Conservation (phyloP, 2,113 vertebrate species). For the Eulacestoma nigropectus region DNA sequence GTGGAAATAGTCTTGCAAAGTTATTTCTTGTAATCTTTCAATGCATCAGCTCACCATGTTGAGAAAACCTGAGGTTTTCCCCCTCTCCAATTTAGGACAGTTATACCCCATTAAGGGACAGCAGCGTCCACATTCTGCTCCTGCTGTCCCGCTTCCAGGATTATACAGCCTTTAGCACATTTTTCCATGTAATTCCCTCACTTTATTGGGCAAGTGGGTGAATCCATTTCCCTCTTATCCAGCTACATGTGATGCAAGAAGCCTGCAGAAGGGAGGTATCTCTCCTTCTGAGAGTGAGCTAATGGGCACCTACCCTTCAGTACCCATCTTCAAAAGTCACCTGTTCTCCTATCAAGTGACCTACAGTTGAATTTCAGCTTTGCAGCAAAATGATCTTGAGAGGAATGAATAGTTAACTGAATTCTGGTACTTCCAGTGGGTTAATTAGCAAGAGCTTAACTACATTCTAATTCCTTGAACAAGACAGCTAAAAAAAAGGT, state of each 20-base stretch:
- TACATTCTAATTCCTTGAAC: background rate
- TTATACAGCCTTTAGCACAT: background rate
- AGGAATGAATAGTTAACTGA: background rate
- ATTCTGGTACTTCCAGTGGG: background rate
- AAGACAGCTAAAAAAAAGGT: background rate
- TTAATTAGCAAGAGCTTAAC: background rate
- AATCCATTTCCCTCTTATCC: background rate
- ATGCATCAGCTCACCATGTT: background rate
- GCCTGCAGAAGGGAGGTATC: background rate
- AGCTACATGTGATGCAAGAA: background rate
- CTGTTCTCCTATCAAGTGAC: background rate
- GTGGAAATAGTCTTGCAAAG: background rate
- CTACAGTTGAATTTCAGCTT: background rate
- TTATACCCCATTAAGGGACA: background rate
- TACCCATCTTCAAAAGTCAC: background rate
- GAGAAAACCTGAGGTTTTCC: background rate
- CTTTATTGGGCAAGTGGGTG: background rate
- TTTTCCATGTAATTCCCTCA: background rate
- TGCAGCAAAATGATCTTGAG: background rate
- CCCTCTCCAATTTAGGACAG: background rate
- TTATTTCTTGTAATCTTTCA: background rate
- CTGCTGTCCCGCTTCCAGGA: background rate
- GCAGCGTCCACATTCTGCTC: background rate
- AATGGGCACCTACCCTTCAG: background rate
- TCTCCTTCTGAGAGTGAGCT: background rate